phyloP scores from a whole-genome alignment of 2,888 invertebrate species.

The Meganola albula region DNA sequence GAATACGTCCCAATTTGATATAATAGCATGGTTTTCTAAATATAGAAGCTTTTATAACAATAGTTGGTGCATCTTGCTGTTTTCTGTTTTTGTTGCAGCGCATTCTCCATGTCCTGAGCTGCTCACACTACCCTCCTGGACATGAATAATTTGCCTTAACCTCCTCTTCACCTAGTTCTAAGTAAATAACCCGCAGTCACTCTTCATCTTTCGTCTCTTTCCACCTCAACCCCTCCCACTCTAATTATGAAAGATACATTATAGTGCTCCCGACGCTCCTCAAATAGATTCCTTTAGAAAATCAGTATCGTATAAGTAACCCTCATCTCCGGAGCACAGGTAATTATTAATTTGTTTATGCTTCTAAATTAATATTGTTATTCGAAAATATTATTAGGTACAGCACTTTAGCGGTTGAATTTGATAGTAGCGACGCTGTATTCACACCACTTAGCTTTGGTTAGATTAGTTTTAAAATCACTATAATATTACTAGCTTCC shows the following conservation, averaged over 20 bases:
- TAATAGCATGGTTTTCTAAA: conserved; percentile 41
- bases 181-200: background rate
- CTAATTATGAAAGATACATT: conserved; percentile 30
- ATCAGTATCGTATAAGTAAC: conserved; percentile 31
- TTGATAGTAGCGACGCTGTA: conserved; percentile 35
- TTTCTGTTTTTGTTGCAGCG: conserved; percentile 72
- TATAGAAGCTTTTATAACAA: conserved; percentile 48
- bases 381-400: conserved; percentile 25
- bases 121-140: conserved; percentile 51
- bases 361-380: conserved; percentile 31
- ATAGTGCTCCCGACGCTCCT: conserved; percentile 12
- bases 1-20: conserved; percentile 23
- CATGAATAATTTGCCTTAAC: conserved; percentile 48
- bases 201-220: background rate
- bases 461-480: conserved; percentile 42
- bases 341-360: conserved; percentile 40
- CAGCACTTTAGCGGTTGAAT: conserved; percentile 33
- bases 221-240: background rate
- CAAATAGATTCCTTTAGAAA: conserved; percentile 7
- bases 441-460: conserved; percentile 48
- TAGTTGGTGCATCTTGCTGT: conserved; percentile 70
- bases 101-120: conserved; percentile 59
- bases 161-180: conserved; percentile 10
- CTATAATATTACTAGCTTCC: conserved; percentile 41
- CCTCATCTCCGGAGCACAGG: conserved; percentile 57